Percentiles rank a stretch among this genome's conserved stretches.
phyloP scores from a whole-genome alignment of 30 jellyfish, hydroid and myxozoan genomes.

The Phacellophora camtschatica region DNA sequence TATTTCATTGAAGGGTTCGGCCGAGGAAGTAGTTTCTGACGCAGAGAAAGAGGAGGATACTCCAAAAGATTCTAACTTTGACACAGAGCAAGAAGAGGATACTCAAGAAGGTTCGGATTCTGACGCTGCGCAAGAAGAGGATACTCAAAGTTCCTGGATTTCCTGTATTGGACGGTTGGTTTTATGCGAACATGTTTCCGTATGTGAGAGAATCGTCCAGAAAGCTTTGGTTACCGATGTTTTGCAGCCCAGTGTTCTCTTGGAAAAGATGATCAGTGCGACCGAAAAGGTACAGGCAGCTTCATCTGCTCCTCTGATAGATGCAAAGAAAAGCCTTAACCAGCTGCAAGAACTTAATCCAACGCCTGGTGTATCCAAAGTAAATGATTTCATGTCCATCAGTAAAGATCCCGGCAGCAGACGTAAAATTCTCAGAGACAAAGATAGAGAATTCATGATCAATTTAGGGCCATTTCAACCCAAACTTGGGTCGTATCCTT shows the following conservation, averaged over 20 bases:
- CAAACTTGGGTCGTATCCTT: conserved; percentile 50
- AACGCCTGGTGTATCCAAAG: conserved; percentile 4
- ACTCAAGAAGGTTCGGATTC: conserved; percentile 14
- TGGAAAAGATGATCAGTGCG: no score
- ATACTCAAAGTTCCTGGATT: conserved; percentile 41
- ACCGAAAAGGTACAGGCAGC: no score
- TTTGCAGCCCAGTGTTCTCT: no score
- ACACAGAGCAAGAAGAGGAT: no score
- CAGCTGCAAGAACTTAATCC: no score
- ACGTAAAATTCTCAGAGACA: conserved; percentile 37
- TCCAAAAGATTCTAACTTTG: no score
- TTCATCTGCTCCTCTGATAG: no score
- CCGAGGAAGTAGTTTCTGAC: neutral
- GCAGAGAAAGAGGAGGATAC: neutral
- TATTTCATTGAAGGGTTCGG: neutral
- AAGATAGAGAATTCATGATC: conserved; percentile 35
- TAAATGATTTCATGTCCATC: conserved; percentile 7
- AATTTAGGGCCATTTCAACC: conserved; percentile 51
- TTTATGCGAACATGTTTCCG: conserved; percentile 39
- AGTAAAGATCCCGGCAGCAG: conserved; percentile 62
- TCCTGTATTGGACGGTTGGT: conserved; percentile 38
- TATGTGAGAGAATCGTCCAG: conserved; percentile 51
- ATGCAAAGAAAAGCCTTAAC: no score
- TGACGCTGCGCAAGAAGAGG: conserved; percentile 9
- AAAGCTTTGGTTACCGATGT: conserved; percentile 37